Evolutionary conservation across 2,888 invertebrate species (phyloP), one percentile per base, ranked within the genome.

Genomic region (Ophion costatus): DNA sequence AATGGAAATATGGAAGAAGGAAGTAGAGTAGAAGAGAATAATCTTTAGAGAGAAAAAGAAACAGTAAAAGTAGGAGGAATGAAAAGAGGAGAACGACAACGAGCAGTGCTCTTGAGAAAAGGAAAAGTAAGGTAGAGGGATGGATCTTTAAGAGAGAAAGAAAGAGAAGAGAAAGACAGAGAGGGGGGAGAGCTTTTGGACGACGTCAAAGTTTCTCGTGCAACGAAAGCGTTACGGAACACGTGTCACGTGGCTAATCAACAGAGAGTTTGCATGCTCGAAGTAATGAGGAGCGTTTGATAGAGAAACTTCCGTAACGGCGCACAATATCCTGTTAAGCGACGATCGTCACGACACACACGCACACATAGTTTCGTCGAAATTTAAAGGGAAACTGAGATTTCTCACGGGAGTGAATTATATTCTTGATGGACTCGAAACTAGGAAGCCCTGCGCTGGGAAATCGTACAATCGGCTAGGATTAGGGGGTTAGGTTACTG

Each of bases 221-320:
- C n/a, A 29, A 42, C 38, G 57, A 24, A 29, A 78, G 11, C 61
- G 51, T 78, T 45, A 29, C 78, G 59, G 63, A 70, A 57, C 71
- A 42, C 42, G 22, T 63, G 70, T 51, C 17, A n/a, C 56, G 63
- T 20, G 61, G 59, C 67, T 73, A 73, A 82, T 67, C 67, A 77
- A 77, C 63, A 64, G 17, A 20, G 61, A 45, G 67, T 42, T 69
- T 77, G 57, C 69, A 42, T 51, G 51, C 45, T 9, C 42, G n/a
- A 57, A 51, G 70, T 77, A 82, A 82, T 84, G 73, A 80, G 45
- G 56, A 29, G 61, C 61, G 64, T 69, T 78, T 63, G 42, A 79
- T 69, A 29, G 63, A 71, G 69, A 61, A 59, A 78, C 45, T 45
- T 45, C 51, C 22, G 45, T 61, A 78, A 42, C 61, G 22, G n/a